A percentile compares a stretch with the other conserved stretches of the same genome.
Evolutionary conservation across 2,888 invertebrate genomes (phyloP).

Genomic region (Eueremaeus valkanovi): DNA sequence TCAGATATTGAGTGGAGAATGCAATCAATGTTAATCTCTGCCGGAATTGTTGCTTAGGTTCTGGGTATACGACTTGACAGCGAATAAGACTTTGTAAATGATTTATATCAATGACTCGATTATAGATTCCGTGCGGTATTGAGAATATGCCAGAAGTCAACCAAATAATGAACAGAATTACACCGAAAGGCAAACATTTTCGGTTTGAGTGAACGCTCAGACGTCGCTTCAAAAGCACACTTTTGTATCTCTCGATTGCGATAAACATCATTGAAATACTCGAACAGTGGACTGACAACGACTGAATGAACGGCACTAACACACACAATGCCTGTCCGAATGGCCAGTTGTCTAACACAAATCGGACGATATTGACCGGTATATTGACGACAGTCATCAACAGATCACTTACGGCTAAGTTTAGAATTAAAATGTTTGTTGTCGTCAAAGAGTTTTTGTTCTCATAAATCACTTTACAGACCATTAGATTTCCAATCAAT

Average conservation of each 20-base stretch:
- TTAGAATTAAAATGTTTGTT: conserved; percentile 59
- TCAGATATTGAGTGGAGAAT: conserved; percentile 53
- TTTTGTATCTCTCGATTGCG: conserved; percentile 38
- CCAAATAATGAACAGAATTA: conserved; percentile 18
- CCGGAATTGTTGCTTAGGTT: not conserved
- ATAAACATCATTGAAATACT: conserved; percentile 39
- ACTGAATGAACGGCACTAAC: conserved; percentile 53
- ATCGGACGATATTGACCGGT: conserved; percentile 54
- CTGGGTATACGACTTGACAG: conserved; percentile 34
- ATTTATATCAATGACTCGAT: conserved; percentile 34
- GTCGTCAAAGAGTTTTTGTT: conserved; percentile 58
- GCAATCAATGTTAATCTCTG: conserved; percentile 47
- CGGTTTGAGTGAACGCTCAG: not conserved
- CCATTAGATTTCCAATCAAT: conserved; percentile 53
- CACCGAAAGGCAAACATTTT: not conserved
- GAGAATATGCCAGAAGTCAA: conserved; percentile 9
- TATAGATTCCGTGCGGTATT: conserved; percentile 40
- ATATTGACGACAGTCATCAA: conserved; percentile 53
- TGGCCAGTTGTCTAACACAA: conserved; percentile 54
- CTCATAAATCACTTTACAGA: conserved; percentile 56
- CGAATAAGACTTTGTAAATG: conserved; percentile 37
- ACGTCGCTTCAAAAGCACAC: not conserved
- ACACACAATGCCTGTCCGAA: conserved; percentile 54
- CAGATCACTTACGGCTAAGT: conserved; percentile 56
- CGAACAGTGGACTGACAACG: conserved; percentile 32